These are phyloP conservation scores for Xerus rutilus DNA, from an alignment of 2,797 vertebrate genomes.

Conservation along the genomic window DNA sequence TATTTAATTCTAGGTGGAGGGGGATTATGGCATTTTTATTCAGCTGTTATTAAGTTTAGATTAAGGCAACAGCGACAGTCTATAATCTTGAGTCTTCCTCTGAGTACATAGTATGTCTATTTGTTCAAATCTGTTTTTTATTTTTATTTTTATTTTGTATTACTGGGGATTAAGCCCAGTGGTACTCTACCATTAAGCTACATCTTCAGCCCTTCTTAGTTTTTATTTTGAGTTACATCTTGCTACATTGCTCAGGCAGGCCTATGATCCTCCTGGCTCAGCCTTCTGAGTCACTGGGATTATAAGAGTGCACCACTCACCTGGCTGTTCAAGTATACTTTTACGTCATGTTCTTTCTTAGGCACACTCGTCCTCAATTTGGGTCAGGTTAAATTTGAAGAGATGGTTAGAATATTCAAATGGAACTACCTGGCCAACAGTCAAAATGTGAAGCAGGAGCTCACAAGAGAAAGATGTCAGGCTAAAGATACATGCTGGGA, in stretches of 20 bases:
- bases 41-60: conserved; percentile 20
- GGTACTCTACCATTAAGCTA: no score
- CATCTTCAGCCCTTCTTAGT: no score
- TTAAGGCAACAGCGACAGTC: not conserved
- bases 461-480: not conserved
- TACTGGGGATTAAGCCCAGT: no score
- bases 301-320: no score
- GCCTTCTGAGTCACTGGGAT: no score
- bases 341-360: not conserved
- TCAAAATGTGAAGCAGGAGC: not conserved
- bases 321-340: not conserved
- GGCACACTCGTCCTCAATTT: not conserved
- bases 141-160: no score
- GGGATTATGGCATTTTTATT: not conserved
- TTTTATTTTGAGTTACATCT: no score
- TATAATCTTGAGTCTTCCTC: not conserved
- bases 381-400: not conserved
- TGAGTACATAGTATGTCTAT: not conserved
- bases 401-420: not conserved
- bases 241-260: no score
- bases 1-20: not conserved
- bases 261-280: no score
- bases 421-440: not conserved
- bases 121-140: not conserved
- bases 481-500: not conserved